These are phyloP conservation scores for Pitangus sulphuratus DNA, from an alignment of 2,797 vertebrate genomes.

Conservation along the genomic window DNA sequence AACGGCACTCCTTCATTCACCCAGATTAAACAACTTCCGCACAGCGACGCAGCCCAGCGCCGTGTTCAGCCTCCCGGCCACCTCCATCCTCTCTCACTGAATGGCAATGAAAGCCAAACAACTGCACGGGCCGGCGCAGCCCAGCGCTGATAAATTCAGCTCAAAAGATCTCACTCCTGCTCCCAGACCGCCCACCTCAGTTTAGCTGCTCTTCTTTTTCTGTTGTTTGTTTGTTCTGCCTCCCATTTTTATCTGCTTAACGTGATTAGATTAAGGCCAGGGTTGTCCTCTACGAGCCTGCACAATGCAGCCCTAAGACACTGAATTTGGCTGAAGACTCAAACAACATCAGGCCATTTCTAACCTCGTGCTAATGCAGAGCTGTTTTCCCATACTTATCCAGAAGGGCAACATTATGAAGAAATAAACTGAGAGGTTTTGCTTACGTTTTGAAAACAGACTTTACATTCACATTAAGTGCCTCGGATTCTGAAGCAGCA, in stretches of 20 bases:
- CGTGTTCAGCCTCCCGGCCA: neutral
- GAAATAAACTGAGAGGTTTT: neutral
- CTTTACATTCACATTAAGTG: neutral
- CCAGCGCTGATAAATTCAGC: neutral
- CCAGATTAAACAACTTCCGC: neutral
- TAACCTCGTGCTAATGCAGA: neutral
- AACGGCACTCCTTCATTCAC: slow-evolving; percentile 3
- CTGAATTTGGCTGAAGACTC: neutral
- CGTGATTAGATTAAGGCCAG: neutral
- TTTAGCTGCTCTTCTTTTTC: neutral
- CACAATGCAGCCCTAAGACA: neutral
- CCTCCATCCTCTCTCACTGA: neutral
- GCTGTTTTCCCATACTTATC: neutral
- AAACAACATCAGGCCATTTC: neutral
- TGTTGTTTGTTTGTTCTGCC: neutral
- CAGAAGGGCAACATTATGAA: neutral
- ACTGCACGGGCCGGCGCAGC: fast-evolving
- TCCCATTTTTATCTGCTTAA: neutral
- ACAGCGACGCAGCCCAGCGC: fast-evolving
- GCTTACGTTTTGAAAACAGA: neutral
- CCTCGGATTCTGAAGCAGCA: neutral
- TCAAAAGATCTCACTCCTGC: neutral
- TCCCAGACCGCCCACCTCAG: neutral
- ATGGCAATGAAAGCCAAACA: fast-evolving
- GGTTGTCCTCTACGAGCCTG: neutral